These are phyloP conservation scores for Platycheirus rosarum DNA, from an alignment of 2,888 invertebrate genomes.

Conservation along the genomic window DNA sequence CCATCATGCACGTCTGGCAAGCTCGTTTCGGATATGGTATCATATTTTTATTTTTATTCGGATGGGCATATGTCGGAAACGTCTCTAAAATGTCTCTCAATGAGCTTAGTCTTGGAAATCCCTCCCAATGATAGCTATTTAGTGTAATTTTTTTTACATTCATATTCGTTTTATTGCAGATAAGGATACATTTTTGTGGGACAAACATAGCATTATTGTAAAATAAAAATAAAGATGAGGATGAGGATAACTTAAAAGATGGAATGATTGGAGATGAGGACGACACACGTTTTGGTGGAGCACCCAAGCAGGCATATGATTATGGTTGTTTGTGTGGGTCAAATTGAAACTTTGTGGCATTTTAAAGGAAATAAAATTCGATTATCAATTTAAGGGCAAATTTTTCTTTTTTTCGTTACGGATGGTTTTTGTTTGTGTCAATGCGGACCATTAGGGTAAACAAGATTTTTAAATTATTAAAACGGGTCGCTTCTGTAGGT, in stretches of 20 bases:
- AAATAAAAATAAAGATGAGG: conserved; percentile 27
- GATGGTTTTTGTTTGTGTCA: conserved; percentile 1
- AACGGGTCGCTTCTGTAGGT: conserved; percentile 10
- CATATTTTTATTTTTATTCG: background rate
- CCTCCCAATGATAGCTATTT: conserved; percentile 18
- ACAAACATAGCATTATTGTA: conserved; percentile 7
- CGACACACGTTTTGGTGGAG: conserved; percentile 1
- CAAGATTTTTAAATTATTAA: conserved; percentile 29
- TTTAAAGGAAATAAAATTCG: conserved; percentile 28
- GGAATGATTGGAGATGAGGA: conserved; percentile 14
- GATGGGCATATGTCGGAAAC: conserved; percentile 16
- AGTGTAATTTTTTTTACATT: conserved; percentile 16
- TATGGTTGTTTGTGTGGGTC: background rate
- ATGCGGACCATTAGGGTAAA: background rate
- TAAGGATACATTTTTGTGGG: conserved; percentile 21
- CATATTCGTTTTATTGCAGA: conserved; percentile 30
- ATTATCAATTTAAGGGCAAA: conserved; percentile 28
- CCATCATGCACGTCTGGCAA: no score
- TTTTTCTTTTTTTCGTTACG: background rate
- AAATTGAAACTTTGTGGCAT: conserved; percentile 27
- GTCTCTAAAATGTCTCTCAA: conserved; percentile 14
- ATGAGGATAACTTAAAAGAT: conserved; percentile 19
- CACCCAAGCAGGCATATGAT: background rate
- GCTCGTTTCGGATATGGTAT: background rate
- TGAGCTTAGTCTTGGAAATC: conserved; percentile 11